Evolutionary conservation across 2,797 vertebrate species (phyloP).

Genomic region (Micropoecilia bifurca): DNA sequence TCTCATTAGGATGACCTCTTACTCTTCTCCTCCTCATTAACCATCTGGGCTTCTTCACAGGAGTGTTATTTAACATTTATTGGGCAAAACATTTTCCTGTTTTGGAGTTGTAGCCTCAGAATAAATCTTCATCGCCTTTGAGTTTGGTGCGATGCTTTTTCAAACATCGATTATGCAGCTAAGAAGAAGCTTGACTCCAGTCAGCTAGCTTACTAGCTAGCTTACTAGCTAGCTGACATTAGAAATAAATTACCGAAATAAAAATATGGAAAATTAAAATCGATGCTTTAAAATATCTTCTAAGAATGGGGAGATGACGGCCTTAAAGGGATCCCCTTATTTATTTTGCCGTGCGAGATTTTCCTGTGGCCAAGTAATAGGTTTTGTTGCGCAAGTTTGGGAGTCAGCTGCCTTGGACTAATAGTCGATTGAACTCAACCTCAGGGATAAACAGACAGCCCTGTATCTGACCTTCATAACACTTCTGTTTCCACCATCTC

Average conservation of each 20-base stretch:
- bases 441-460: constrained; percentile 28
- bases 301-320: neutral
- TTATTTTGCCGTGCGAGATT: neutral
- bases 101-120: neutral
- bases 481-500: constrained; percentile 34
- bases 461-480: constrained; percentile 31
- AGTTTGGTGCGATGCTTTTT: neutral
- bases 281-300: neutral
- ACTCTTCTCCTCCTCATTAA: constrained; percentile 48
- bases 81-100: neutral
- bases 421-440: constrained; percentile 59
- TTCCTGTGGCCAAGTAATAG: neutral
- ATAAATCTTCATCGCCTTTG: neutral
- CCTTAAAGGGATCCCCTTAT: neutral
- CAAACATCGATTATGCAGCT: neutral
- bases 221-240: neutral
- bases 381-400: constrained; percentile 2
- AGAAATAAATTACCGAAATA: neutral
- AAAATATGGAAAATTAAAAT: neutral
- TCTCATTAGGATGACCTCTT: constrained; percentile 52
- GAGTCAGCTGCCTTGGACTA: constrained; percentile 59
- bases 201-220: too few species aligned
- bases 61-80: constrained; percentile 8
- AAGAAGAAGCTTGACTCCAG: neutral
- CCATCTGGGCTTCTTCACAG: constrained; percentile 69